A percentile compares a stretch with the other conserved stretches of the same genome.
phyloP scores from a whole-genome alignment of 2,113 vertebrate genomes.

The Apus apus region DNA sequence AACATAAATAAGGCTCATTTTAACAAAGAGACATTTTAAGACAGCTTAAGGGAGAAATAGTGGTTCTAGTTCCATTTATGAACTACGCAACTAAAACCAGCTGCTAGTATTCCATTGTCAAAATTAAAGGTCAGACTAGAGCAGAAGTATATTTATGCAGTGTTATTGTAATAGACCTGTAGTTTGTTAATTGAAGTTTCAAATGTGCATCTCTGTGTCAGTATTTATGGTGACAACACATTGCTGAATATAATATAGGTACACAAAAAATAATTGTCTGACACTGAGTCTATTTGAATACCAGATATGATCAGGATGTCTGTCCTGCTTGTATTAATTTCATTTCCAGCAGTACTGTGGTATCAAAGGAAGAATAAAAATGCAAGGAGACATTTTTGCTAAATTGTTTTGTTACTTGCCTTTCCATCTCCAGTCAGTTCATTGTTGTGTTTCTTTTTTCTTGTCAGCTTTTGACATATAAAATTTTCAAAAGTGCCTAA shows the following conservation, averaged over 20 bases:
- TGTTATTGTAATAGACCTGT: neutral
- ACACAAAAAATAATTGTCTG: neutral
- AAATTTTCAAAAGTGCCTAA: slow-evolving; percentile 31
- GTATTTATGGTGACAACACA: neutral
- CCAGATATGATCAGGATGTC: neutral
- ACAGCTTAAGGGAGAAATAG: neutral
- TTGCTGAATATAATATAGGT: neutral
- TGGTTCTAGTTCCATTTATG: neutral
- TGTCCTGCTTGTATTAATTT: neutral
- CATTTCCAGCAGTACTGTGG: neutral
- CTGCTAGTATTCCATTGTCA: neutral
- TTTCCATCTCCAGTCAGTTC: neutral
- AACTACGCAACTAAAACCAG: neutral
- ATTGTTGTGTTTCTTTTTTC: neutral
- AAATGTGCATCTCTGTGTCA: neutral
- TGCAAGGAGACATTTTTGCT: neutral
- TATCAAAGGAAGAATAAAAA: neutral
- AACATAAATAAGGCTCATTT: neutral
- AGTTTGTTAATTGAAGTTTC: neutral
- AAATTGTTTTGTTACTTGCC: neutral
- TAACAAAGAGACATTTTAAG: neutral
- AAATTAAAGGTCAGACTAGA: neutral
- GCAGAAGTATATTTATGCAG: neutral
- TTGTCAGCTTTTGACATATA: neutral
- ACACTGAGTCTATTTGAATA: neutral